Base-by-base conservation (phyloP, 2,888 invertebrate genomes). In the Erebia ligea region DNA sequence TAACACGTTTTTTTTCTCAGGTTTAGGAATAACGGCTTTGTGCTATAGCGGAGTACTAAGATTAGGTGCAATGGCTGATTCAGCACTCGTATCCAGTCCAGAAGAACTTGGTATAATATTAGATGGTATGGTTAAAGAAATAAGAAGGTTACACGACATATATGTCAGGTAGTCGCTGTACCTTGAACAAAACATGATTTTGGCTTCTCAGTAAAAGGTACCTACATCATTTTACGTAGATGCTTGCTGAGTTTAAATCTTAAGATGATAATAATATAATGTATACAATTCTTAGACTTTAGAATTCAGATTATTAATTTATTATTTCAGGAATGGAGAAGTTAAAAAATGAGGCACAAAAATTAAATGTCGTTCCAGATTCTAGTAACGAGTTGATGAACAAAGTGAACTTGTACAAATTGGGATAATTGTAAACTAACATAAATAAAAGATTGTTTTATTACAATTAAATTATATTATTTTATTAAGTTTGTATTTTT, bases 31-130 rank as follows among this genome's bases (percentile, higher is more conserved):
- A 62, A 91, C 94, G 15, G 83, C 94, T 1, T 78, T 94, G 15
- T 91, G 89, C 63, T 94, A 94, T 75, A 90, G 89, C 9, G 91
- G 90, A 1, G 87, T 89, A 21, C 79, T 94, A 8, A 85, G 94
- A 19, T 76, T 94, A 6, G 93, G 92, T 0, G 81, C 93, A 2
- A 85, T 89, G 69, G 93, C 88, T 1, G 94, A 95, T 73, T 80
- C 81, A 52, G 89, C 90, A 0, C 70, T 94, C 34, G 81, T 94
- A 19, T 77, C 84, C 1, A 80, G 81, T 34, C 78, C 87, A 10
- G 83, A 83, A 4, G 85, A 88, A 61, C 84, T 92, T 2, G 79
- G 84, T 4, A 74, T 84, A 19, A 93, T 94, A 65, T 77, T 88
- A 54, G 83, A 87, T 45, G 88, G 88, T 19, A 91, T 90, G 77